Percentiles rank a stretch among this genome's conserved stretches.
phyloP scores from a whole-genome alignment of 2,797 vertebrate species.

The Leptoclinus maculatus region DNA sequence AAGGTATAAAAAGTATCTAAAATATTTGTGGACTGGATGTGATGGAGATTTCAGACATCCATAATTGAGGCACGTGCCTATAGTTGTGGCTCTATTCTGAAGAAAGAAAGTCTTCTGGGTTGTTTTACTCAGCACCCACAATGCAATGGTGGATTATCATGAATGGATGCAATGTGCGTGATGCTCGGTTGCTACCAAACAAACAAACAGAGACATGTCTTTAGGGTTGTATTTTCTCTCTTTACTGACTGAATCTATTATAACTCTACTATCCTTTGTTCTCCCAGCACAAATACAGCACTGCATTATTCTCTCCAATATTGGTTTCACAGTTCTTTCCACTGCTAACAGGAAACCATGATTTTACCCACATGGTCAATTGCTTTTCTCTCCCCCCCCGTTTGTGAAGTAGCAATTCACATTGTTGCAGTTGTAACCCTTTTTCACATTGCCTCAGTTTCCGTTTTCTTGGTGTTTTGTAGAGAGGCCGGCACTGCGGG shows the following conservation, averaged over 20 bases:
- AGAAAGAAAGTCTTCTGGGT: conserved; percentile 30
- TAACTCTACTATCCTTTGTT: neutral
- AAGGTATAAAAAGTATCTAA: conserved; percentile 21
- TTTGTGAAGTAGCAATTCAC: conserved; percentile 18
- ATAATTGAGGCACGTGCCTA: neutral
- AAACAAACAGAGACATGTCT: conserved; percentile 41
- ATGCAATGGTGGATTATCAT: conserved; percentile 32
- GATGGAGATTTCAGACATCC: neutral
- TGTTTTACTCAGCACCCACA: conserved; percentile 30
- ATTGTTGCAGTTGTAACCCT: conserved; percentile 6
- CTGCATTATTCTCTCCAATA: conserved; percentile 19
- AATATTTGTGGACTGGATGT: conserved; percentile 11
- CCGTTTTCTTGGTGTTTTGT: conserved; percentile 25
- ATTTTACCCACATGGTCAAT: conserved; percentile 8
- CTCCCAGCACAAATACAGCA: conserved; percentile 14
- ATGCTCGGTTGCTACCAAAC: conserved; percentile 20
- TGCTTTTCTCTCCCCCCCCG: neutral
- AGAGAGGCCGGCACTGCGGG: conserved; percentile 25
- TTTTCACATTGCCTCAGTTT: neutral
- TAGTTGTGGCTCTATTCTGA: neutral
- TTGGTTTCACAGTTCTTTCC: neutral
- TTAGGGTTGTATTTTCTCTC: conserved; percentile 18
- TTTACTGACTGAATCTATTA: conserved; percentile 10
- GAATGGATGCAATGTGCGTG: conserved; percentile 14
- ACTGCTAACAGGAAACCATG: conserved; percentile 10